These are phyloP conservation scores for Papilio machaon DNA, from an alignment of 1,140 invertebrate genomes.

Conservation along the genomic window DNA sequence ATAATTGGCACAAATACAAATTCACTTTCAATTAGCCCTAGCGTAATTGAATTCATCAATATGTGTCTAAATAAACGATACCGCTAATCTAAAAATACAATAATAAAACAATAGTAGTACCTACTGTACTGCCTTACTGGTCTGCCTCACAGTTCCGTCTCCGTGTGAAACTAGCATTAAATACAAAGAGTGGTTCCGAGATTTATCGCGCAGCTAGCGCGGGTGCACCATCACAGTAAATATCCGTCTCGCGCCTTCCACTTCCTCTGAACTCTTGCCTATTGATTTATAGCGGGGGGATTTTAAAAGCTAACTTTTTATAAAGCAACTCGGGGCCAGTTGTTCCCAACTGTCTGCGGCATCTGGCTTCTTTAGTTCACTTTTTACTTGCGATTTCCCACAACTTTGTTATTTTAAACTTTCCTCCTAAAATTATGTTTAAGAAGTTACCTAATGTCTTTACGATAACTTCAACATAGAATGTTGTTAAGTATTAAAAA, in stretches of 20 bases:
- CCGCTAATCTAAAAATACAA: too few species aligned
- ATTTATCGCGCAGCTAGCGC: slow-evolving; percentile 62
- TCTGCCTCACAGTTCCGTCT: not conserved
- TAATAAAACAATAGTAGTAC: not conserved
- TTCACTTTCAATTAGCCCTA: too few species aligned
- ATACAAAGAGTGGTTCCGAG: slow-evolving; percentile 61
- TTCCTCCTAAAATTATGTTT: slow-evolving; percentile 51
- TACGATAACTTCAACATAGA: not conserved
- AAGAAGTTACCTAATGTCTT: slow-evolving; percentile 26
- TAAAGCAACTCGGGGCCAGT: slow-evolving; percentile 68
- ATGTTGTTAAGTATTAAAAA: slow-evolving; percentile 2
- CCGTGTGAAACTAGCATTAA: slow-evolving; percentile 1
- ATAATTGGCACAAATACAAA: too few species aligned
- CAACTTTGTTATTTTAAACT: slow-evolving; percentile 74
- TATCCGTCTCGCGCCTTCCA: slow-evolving; percentile 66
- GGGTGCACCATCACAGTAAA: slow-evolving; percentile 66
- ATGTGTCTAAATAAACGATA: too few species aligned
- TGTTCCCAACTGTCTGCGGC: slow-evolving; percentile 77
- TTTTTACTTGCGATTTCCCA: slow-evolving; percentile 67
- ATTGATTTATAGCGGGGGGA: slow-evolving; percentile 74
- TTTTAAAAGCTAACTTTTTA: slow-evolving; percentile 79
- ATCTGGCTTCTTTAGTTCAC: slow-evolving; percentile 73
- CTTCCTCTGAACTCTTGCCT: slow-evolving; percentile 68
- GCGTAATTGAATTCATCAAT: too few species aligned
- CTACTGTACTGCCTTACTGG: not conserved